Evolutionary conservation across 2,888 invertebrate species (phyloP), one percentile per base, ranked within the genome.

Genomic region (Lepidocyrtoides sp.): DNA sequence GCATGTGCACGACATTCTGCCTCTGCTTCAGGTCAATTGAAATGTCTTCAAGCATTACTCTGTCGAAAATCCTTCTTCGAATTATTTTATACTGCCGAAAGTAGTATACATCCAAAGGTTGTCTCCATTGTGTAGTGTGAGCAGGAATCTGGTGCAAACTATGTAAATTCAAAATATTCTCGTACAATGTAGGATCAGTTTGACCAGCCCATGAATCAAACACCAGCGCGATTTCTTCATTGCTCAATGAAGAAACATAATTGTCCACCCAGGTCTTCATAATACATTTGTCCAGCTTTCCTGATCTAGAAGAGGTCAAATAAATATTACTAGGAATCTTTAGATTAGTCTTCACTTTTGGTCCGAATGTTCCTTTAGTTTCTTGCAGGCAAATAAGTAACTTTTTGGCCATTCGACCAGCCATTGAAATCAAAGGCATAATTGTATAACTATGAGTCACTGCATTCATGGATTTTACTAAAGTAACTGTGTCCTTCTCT

Each of bases 171-270:
- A 5, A 3, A 0, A 85, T n/a, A 8, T 20, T 4, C 0, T 36
- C 29, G n/a, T 82, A 91, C 3, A 91, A 2, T 0, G 2, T n/a
- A 2, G n/a, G 1, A 26, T 88, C 84, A 5, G 77, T 84, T 17
- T 91, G 91, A 0, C 83, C 91, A 1, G 51, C 23, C 91, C 91
- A 88, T 17, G 66, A 79, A 14, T 91, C 88, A n/a, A 63, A 63
- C 0, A 81, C 5, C 4, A 91, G 32, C 4, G 12, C 8, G 0
- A 12, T 8, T 20, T 36, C 20, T 12, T 41, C 36, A 14, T n/a
- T 17, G 2, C 4, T 0, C 2, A 75, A 2, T 12, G 36, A 8
- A 0, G 12, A 20, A 7, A 86, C 72, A 14, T 23, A 23, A 4
- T 57, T 41, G 0, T 60, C 17, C 10, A 86, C n/a, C 85, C 75